Evolutionary conservation across 2,797 vertebrate genomes (phyloP), one percentile per base, ranked within the genome.

Genomic region (Myioborus melanocephalus): DNA sequence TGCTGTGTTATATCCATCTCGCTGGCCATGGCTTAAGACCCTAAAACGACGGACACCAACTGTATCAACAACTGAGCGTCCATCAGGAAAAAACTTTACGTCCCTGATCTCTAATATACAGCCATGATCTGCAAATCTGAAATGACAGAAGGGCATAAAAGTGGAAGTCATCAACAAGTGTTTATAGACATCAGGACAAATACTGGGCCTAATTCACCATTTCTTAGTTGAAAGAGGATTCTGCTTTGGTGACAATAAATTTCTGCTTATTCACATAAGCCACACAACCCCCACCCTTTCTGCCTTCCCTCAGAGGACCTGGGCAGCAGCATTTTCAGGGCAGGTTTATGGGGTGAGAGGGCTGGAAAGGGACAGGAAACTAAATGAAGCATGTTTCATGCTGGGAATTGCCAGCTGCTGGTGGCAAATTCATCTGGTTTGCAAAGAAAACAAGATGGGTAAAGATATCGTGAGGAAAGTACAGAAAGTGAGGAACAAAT

Each of bases 41-140:
- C 98, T 98, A 94, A 99, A 99, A 93, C 98, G 97, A 26, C 98
- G 98, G 91, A 98, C 98, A 5, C 99, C 99, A 53, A 99, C 97
- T 39, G 98, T 98, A 96, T 99, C 99, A 66, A 99, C 98, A 81
- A 99, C 98, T 1, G 99, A 99, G 35, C 99, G 99, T 1, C 99
- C 98, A 53, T 99, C 98, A 2, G 99, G 99, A 94, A 99, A 99
- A 94, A 99, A 98, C 97, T 99, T 99, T 86, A 99, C 98, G 24
- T 99, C 98, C 72, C 98, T 98, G 89, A 99, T 98, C 98, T 99
- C 98, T 95, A 99, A 97, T 99, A 99, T 99, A 97, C 99, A 99
- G 97, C 99, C 99, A 15, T 98, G 98, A 97, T 99, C 98, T 3
- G 98, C 99, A 90, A 99, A 99, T 96, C 98, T 98, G 96, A 94